phyloP scores from a whole-genome alignment of 2,797 vertebrate genomes.

The Anniella stebbinsi region DNA sequence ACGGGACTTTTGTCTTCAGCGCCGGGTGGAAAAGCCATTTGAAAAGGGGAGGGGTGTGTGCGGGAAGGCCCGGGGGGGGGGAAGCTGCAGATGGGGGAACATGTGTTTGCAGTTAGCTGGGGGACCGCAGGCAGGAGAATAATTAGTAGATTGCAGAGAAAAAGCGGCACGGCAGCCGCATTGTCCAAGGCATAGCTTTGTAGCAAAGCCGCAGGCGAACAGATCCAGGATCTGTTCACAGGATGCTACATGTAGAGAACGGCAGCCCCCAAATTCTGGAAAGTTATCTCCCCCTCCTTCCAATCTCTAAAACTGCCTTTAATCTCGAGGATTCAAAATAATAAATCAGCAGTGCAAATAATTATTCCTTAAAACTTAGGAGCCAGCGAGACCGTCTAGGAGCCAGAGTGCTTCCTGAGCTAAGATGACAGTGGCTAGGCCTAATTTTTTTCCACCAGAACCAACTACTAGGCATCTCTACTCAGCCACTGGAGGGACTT shows the following conservation, averaged over 20 bases:
- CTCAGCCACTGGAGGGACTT: not conserved
- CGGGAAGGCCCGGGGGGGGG: not conserved
- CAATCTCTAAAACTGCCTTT: not conserved
- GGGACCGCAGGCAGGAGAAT: conserved; percentile 21
- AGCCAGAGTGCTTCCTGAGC: not conserved
- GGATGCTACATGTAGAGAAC: not conserved
- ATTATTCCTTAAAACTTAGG: not conserved
- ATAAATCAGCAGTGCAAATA: not conserved
- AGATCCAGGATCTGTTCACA: not conserved
- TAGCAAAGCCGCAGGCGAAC: not conserved
- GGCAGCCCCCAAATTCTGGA: not conserved
- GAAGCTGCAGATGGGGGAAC: not conserved
- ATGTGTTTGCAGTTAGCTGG: conserved; percentile 49
- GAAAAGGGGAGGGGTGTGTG: not conserved
- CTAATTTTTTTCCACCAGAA: not conserved
- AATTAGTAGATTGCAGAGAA: conserved; percentile 30
- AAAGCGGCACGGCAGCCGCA: not conserved
- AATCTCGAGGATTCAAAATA: not conserved
- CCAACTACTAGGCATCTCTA: too few species aligned
- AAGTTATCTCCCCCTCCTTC: not conserved
- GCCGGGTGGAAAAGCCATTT: conserved; percentile 36
- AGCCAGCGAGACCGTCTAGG: not conserved
- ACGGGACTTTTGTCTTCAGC: conserved; percentile 26
- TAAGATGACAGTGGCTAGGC: too few species aligned
- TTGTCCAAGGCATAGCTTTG: not conserved